Percentiles rank a stretch among this genome's conserved stretches.
phyloP scores from a whole-genome alignment of 1,140 invertebrate genomes.

The Drosophila obscura region DNA sequence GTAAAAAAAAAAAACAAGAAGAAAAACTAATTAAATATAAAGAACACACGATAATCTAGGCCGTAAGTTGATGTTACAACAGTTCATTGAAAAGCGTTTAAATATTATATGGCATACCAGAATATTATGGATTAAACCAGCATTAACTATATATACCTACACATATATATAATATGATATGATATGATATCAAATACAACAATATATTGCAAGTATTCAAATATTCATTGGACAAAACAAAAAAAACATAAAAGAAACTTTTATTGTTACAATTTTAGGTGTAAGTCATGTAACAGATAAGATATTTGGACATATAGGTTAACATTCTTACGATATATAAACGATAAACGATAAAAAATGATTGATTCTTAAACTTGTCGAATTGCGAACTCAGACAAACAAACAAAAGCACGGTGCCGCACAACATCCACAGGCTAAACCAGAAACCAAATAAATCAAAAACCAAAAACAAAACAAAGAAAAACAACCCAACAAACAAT shows the following conservation, averaged over 20 bases:
- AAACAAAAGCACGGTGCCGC: slow-evolving; percentile 62
- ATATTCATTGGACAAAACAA: slow-evolving; percentile 49
- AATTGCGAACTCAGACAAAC: slow-evolving; percentile 73
- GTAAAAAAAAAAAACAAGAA: not conserved
- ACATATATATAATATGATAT: slow-evolving; percentile 22
- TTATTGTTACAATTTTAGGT: slow-evolving; percentile 79
- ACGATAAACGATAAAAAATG: slow-evolving; percentile 60
- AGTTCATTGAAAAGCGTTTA: slow-evolving; percentile 72
- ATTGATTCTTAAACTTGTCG: slow-evolving; percentile 83
- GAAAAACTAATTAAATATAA: slow-evolving; percentile 41
- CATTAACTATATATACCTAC: slow-evolving; percentile 55
- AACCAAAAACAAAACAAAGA: slow-evolving; percentile 44
- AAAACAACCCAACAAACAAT: slow-evolving; percentile 54
- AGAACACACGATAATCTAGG: slow-evolving; percentile 56
- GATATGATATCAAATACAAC: slow-evolving; percentile 57
- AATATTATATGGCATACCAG: slow-evolving; percentile 63
- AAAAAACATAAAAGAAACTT: slow-evolving; percentile 28
- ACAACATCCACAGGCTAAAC: slow-evolving; percentile 57
- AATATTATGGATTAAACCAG: slow-evolving; percentile 52
- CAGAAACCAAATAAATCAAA: slow-evolving; percentile 60
- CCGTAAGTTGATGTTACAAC: slow-evolving; percentile 68
- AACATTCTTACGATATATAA: slow-evolving; percentile 41
- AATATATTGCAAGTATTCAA: slow-evolving; percentile 57
- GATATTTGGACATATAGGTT: slow-evolving; percentile 79
- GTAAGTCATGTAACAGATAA: slow-evolving; percentile 72